A percentile compares a stretch with the other conserved stretches of the same genome.
These are phyloP conservation scores for Ceuthmochares aereus DNA, from an alignment of 2,113 vertebrate species.

Conservation along the genomic window DNA sequence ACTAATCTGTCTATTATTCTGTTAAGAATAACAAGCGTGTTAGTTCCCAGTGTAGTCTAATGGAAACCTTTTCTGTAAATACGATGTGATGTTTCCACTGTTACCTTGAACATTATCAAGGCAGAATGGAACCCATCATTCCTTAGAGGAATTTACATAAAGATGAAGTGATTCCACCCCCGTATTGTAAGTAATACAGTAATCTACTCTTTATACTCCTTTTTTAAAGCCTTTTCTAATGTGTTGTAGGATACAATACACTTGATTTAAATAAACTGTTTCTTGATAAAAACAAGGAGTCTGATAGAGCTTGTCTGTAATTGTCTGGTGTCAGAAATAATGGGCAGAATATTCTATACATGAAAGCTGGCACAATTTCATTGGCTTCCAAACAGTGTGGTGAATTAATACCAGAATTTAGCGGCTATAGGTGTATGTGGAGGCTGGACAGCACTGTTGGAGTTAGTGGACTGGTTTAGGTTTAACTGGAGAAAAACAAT, in stretches of 20 bases:
- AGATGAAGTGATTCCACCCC: constrained; percentile 58
- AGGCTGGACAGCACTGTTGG: not conserved
- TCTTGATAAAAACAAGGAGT: constrained; percentile 50
- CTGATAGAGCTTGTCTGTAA: not conserved
- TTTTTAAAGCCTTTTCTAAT: constrained; percentile 59
- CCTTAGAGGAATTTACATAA: constrained; percentile 31
- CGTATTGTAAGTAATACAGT: constrained; percentile 52
- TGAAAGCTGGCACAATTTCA: not conserved
- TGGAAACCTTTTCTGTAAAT: not conserved
- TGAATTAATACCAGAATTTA: not conserved
- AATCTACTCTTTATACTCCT: constrained; percentile 56
- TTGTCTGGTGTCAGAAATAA: not conserved
- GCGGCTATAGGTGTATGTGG: not conserved
- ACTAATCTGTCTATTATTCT: not conserved
- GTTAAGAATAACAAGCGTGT: not conserved
- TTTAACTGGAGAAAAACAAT: not conserved
- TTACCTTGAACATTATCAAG: not conserved
- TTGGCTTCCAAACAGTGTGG: not conserved
- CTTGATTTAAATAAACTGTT: constrained; percentile 63
- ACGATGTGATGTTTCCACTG: not conserved
- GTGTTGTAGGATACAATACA: constrained; percentile 46
- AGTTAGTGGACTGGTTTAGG: not conserved
- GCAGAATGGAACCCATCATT: constrained; percentile 43
- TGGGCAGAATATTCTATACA: not conserved
- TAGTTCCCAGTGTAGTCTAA: not conserved